Conservation (phyloP, 2,888 invertebrate species). For the Hololepta plana region DNA sequence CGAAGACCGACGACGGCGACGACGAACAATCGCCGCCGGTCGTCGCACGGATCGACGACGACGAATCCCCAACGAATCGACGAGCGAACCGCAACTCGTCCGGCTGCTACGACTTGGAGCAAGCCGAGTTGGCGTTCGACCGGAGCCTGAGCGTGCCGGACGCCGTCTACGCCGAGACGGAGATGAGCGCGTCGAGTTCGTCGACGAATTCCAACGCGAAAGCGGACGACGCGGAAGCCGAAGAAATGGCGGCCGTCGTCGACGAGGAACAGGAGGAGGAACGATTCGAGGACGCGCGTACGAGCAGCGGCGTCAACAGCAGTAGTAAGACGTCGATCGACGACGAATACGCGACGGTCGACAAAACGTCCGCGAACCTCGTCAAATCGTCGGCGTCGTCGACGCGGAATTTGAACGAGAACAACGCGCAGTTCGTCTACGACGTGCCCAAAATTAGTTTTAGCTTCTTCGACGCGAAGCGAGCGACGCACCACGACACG, state of each 20-base stretch:
- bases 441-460: conserved; percentile 27
- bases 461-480: conserved; percentile 21
- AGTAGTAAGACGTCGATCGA: no score
- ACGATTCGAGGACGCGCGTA: conserved; percentile 16
- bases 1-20: conserved; percentile 13
- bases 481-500: conserved; percentile 1
- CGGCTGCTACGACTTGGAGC: conserved; percentile 24
- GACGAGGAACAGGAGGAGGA: conserved; percentile 15
- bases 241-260: conserved; percentile 11
- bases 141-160: conserved; percentile 10
- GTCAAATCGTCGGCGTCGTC: conserved; percentile 7
- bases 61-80: conserved; percentile 12
- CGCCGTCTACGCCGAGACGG: no score
- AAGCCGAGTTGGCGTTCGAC: conserved; percentile 20
- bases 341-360: conserved; percentile 13
- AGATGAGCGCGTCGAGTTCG: no score
- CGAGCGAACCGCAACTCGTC: conserved; percentile 13
- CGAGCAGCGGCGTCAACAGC: no score
- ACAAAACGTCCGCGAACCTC: conserved; percentile 5
- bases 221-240: no score
- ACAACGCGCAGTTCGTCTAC: conserved; percentile 16
- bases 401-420: conserved; percentile 6
- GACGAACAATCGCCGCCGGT: conserved; percentile 4
- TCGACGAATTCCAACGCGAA: no score
- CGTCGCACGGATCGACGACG: no score